These are phyloP conservation scores for Chiroxiphia lanceolata DNA, from an alignment of 2,797 vertebrate species.

Conservation along the genomic window DNA sequence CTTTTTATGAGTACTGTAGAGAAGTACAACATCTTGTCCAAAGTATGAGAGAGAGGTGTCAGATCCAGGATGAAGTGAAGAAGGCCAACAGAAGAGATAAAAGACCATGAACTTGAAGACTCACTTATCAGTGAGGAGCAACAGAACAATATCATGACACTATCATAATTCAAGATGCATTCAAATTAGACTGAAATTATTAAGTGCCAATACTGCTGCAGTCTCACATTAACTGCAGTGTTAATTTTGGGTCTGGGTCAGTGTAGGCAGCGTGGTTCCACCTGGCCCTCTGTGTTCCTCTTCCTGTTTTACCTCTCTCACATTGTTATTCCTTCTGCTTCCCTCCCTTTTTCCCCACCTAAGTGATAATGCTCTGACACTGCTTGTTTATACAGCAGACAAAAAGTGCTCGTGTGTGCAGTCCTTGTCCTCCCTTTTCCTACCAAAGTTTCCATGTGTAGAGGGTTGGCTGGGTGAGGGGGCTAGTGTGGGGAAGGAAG, in stretches of 20 bases:
- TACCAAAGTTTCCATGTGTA: neutral
- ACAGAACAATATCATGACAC: neutral
- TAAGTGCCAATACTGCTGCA: neutral
- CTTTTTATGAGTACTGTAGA: neutral
- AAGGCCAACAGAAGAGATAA: neutral
- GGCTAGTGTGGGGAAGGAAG: no score
- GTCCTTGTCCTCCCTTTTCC: neutral
- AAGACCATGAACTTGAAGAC: neutral
- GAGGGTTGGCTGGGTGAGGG: no score
- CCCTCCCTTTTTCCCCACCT: rapidly evolving
- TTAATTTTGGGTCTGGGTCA: neutral
- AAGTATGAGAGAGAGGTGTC: neutral
- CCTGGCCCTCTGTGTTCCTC: rapidly evolving
- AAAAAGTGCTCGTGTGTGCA: neutral
- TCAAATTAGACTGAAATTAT: neutral
- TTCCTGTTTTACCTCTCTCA: neutral
- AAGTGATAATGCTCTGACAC: neutral
- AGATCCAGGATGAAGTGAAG: neutral
- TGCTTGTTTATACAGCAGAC: no score
- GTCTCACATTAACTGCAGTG: neutral
- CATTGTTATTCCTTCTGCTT: neutral
- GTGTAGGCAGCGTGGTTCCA: rapidly evolving
- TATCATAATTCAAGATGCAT: neutral
- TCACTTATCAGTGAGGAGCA: neutral
- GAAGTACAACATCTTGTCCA: neutral